Conservation (phyloP, 2,113 vertebrate genomes). For the Perca fluviatilis region DNA sequence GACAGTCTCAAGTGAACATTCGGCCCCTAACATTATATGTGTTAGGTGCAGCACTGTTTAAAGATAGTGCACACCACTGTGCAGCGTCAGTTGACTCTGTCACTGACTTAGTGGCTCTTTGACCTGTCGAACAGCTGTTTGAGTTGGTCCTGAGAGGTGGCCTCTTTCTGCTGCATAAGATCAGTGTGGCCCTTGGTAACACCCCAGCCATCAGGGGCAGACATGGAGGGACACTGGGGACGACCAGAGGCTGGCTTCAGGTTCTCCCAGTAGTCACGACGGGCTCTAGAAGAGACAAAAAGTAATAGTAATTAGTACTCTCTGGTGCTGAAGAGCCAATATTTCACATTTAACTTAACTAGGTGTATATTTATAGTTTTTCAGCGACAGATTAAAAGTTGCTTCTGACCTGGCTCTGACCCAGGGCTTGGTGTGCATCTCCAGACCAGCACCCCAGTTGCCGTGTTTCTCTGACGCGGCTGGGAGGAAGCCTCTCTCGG, state of each 20-base stretch:
- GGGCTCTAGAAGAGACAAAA: slow-evolving; percentile 83
- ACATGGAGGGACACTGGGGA: slow-evolving; percentile 89
- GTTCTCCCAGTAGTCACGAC: slow-evolving; percentile 92
- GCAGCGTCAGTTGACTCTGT: slow-evolving; percentile 16
- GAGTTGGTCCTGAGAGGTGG: slow-evolving; percentile 84
- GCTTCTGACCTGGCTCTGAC: slow-evolving; percentile 92
- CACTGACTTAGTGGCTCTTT: slow-evolving; percentile 67
- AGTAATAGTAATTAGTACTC: neutral
- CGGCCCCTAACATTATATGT: slow-evolving; percentile 16
- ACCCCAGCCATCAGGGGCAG: slow-evolving; percentile 90
- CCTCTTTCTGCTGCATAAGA: slow-evolving; percentile 95
- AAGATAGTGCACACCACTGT: neutral
- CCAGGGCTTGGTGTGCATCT: slow-evolving; percentile 99
- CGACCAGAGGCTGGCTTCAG: slow-evolving; percentile 91
- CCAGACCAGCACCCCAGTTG: slow-evolving; percentile 90
- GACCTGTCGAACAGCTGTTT: slow-evolving; percentile 75
- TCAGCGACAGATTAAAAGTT: neutral
- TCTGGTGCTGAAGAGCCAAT: neutral
- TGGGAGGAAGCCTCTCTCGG: slow-evolving; percentile 90
- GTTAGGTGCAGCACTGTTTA: slow-evolving; percentile 13
- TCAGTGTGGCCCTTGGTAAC: slow-evolving; percentile 90
- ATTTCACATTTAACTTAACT: neutral
- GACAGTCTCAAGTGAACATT: slow-evolving; percentile 35
- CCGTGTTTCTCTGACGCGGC: slow-evolving; percentile 94
- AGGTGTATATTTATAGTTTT: neutral